Evolutionary conservation across 1,140 invertebrate species (phyloP).

Genomic region (Heliconius himera): DNA sequence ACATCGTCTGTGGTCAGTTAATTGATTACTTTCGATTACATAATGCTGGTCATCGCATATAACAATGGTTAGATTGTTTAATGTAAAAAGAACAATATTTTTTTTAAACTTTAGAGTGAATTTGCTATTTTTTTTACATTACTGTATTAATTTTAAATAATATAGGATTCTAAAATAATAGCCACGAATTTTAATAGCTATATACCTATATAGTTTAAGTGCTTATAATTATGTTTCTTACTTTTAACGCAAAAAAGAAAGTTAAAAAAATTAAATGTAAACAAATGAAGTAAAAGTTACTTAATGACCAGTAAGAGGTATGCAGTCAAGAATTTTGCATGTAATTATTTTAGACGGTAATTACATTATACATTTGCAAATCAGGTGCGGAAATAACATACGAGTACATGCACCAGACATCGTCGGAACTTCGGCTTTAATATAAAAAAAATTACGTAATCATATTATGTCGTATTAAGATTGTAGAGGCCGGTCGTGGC

Average conservation of each 20-base stretch:
- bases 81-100: not conserved
- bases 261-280: too few relatives aligned
- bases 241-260: too few relatives aligned
- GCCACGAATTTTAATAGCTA: too few relatives aligned
- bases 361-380: not conserved
- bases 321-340: not conserved
- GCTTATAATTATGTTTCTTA: too few relatives aligned
- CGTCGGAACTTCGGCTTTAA: not conserved
- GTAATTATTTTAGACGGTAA: slow-evolving; percentile 6
- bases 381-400: not conserved
- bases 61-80: slow-evolving; percentile 3
- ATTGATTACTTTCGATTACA: slow-evolving; percentile 18
- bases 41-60: not conserved
- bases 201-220: too few relatives aligned
- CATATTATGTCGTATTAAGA: not conserved
- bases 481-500: too few relatives aligned
- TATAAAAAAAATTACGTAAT: not conserved
- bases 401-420: not conserved
- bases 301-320: not conserved
- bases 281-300: not conserved
- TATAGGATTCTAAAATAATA: too few relatives aligned
- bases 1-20: slow-evolving; percentile 15
- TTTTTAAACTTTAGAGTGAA: not conserved
- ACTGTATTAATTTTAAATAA: too few relatives aligned
- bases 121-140: too few relatives aligned